These are phyloP conservation scores for Emys orbicularis DNA, from an alignment of 2,797 vertebrate genomes.

Conservation along the genomic window DNA sequence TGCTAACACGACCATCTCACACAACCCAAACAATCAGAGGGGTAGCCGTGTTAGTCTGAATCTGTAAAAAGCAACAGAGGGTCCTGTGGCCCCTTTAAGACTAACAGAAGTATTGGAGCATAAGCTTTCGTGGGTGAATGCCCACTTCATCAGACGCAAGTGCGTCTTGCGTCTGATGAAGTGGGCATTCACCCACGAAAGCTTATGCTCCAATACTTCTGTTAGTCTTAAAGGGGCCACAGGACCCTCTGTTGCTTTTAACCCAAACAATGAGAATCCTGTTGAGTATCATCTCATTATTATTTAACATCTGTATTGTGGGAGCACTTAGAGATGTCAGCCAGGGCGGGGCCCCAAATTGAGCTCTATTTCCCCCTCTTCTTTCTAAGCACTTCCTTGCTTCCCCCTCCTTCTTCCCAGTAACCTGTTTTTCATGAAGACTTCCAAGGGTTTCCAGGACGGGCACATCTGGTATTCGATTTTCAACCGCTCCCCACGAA, in stretches of 20 bases:
- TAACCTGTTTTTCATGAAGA: conserved; percentile 95
- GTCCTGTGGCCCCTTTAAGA: no score
- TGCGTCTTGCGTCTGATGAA: no score
- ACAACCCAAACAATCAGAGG: background rate
- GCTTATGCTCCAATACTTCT: no score
- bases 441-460: conserved; percentile 91
- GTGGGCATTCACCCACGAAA: no score
- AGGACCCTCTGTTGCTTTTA: no score
- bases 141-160: no score
- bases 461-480: conserved; percentile 96
- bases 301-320: background rate
- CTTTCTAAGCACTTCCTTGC: background rate
- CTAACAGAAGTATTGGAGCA: no score
- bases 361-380: background rate
- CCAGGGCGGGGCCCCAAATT: background rate
- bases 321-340: background rate
- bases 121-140: no score
- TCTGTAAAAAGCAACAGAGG: no score
- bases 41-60: no score
- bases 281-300: background rate
- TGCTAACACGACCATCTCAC: background rate
- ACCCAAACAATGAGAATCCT: background rate
- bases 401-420: conserved; percentile 72
- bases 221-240: no score
- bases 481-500: conserved; percentile 89